Evolutionary conservation across 2,888 invertebrate genomes (phyloP), one percentile per base, ranked within the genome.

Genomic region (Nipponacmea schrenckii): DNA sequence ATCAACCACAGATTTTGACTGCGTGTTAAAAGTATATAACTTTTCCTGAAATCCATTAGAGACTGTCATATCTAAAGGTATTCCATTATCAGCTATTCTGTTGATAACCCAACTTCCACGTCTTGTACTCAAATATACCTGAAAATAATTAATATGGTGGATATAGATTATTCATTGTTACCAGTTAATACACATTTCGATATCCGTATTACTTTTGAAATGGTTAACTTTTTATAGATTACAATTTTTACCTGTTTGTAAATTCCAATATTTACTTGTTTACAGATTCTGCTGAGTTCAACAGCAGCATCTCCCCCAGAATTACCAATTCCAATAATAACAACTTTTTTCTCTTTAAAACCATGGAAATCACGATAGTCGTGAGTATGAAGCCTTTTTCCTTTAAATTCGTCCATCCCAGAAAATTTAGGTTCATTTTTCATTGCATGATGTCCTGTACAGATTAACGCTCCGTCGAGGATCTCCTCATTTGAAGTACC

Each of bases 251-350:
- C n/a, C n/a, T n/a, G n/a, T n/a, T n/a, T n/a, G n/a, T n/a, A n/a
- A n/a, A n/a, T n/a, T n/a, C n/a, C n/a, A n/a, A 10, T 45, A 62
- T 66, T 69, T 70, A 87, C 88, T 83, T 88, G 85, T 68, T 85
- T 83, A 7, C 81, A 75, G 24, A 82, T 75, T 39, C 85, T 77
- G 69, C 87, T 83, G 44, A 90, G 79, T 64, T 90, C 90, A 4
- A 90, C 89, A n/a, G 90, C 89, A 12, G 86, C 84, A 79, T 90
- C 90, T 3, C 89, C 84, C 0, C 89, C 90, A 1, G 90, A 90
- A 76, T 91, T 91, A 3, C 91, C 90, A 68, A 91, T 88, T 4
- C 91, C 91, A 31, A 91, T 81, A 3, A 91, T 85, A 26, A 91
- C 84, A 3, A 90, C 89, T 50, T 85, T 79, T 77, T 87, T 88